phyloP scores from a whole-genome alignment of 64 coral and sea anemone genomes.

The Acropora yongei region DNA sequence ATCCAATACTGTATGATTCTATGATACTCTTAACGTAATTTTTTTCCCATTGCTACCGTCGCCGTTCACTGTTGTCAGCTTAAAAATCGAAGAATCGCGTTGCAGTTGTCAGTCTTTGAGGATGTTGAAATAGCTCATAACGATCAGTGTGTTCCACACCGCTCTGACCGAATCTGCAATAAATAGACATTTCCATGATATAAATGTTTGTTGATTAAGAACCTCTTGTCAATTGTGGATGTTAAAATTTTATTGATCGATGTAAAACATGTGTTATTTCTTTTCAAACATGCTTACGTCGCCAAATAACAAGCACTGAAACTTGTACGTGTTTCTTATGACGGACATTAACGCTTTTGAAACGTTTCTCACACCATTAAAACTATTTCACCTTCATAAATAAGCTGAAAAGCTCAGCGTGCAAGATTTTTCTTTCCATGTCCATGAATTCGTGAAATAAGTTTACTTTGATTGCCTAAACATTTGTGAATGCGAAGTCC shows the following conservation, averaged over 20 bases:
- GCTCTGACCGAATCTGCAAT: slow-evolving; percentile 2
- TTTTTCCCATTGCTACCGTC: no score
- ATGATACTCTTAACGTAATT: not conserved
- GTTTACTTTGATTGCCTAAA: no score
- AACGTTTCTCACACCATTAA: not conserved
- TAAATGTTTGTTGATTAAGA: slow-evolving; percentile 21
- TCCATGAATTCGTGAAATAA: no score
- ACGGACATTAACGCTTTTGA: not conserved
- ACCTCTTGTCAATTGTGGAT: not conserved
- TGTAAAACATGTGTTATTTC: not conserved
- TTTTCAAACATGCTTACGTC: not conserved
- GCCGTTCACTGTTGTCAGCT: no score
- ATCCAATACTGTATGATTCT: not conserved
- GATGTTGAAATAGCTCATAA: not conserved
- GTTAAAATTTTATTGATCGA: not conserved
- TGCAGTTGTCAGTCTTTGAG: not conserved
- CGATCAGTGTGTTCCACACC: not conserved
- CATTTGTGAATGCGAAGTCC: no score
- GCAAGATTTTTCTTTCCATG: no score
- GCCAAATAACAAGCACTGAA: not conserved
- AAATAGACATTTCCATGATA: slow-evolving; percentile 19
- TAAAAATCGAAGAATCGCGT: no score
- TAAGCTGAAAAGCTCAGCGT: no score
- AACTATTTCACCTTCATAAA: not conserved
- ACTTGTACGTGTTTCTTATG: not conserved